Evolutionary conservation across 2,797 vertebrate genomes (phyloP), one percentile per base, ranked within the genome.

Genomic region (Phylloscopus collybita): DNA sequence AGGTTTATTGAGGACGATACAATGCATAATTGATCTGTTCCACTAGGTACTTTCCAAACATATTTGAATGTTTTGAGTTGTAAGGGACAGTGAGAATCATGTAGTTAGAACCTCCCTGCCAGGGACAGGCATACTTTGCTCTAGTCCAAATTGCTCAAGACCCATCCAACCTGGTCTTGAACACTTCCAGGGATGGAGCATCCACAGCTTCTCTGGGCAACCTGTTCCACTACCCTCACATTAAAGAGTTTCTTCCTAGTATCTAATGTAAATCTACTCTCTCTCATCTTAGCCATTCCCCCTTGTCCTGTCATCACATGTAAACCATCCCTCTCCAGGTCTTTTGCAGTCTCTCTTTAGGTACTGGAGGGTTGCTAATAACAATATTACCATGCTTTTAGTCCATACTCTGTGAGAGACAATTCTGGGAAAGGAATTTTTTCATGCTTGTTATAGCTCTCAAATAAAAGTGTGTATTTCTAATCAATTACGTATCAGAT

Each of bases 31-130:
- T 65, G 29, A 65, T 64, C 3, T 61, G 23, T 12, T 49, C n/a
- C 8, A 13, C 38, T 65, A 40, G 1, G 1, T 64, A 47, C 5
- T 57, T 74, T 78, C 47, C 21, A 69, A 86, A 62, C 5, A 6
- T 34, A 40, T 40, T 86, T 45, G 13, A 14, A 67, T 47, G 6
- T 13, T 66, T 53, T 74, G 29, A 8, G 10, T 64, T 64, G 14
- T 29, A 57, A 76, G 7, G 10, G 10, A 57, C 50, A 16, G 34
- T 16, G 20, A 50, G 32, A n/a, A 64, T 38, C 18, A 26, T 16
- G 5, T 22, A 45, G 16, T n/a, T 50, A 50, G 14, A 64, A 22
- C 2, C 3, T 3, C 2, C 7, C 27, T 51, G 5, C 6, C n/a
- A 64, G 16, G 16, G 23, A 30, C 27, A 57, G 36, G 16, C 27